Evolutionary conservation across 1,140 invertebrate genomes (phyloP), one percentile per base, ranked within the genome.

Genomic region (Atta cephalotes): DNA sequence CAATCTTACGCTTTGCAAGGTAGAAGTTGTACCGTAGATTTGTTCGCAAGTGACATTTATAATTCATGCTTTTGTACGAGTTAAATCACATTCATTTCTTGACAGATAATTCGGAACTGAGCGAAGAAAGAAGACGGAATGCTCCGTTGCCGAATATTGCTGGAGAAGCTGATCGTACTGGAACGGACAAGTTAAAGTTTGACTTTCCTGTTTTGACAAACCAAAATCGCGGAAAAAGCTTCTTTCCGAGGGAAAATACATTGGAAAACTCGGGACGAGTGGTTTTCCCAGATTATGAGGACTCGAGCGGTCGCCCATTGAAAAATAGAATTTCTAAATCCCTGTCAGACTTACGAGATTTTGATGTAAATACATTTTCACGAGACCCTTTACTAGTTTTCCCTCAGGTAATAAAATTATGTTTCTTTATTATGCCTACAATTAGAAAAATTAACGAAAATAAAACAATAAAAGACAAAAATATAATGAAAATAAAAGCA

Each of bases 281-380:
- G 31, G 45, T 87, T 62, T 94, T 94, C 89, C 92, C 92, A 4
- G 70, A 87, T 65, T 80, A 92, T n/a, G 74, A 90, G 14, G 25
- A 62, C 6, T n/a, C 28, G 2, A 87, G n/a, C n/a, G 53, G 39
- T 21, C 71, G 45, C 10, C 62, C 25, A 5, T n/a, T 58, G 25
- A 35, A 51, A 21, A 88, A 87, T 51, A 88, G 85, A 9, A 49
- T 92, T 7, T 14, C 62, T 0, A 88, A 92, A 70, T 88, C 86
- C 2, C 35, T 86, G 12, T 56, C 70, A 12, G 14, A 49, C 4
- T 66, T 68, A 56, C n/a, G 35, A 6, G 63, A 77, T 0, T 58
- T 31, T 0, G 49, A 85, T 7, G 14, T 0, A 9, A 80, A 77
- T 12, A 14, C n/a, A 35, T 62, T 60, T 51, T 74, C 74, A 21